Evolutionary conservation across 2,888 invertebrate genomes (phyloP), one percentile per base, ranked within the genome.

Genomic region (Lampropteryx suffumata): DNA sequence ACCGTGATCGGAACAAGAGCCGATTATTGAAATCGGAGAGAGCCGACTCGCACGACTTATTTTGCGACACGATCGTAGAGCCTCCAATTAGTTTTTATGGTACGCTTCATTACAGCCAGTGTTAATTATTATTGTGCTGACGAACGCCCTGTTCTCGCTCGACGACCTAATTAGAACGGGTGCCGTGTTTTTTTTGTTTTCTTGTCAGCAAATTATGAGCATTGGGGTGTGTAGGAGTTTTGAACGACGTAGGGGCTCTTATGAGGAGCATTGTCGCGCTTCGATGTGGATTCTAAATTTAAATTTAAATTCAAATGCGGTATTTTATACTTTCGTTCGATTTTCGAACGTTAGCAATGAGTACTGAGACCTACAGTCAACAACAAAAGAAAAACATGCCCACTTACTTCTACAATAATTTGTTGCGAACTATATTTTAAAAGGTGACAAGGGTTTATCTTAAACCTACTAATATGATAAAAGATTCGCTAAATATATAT

Each of bases 91-190:
- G 88, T 89, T 89, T 90, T 90, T 87, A 88, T 82, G 74, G 76
- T 73, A 76, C 78, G 87, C 84, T 88, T 87, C 86, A 89, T 90
- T 89, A 88, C 86, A 82, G 77, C 75, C 85, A 82, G 86, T 87
- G 87, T 87, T 89, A 87, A 88, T 88, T 88, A 88, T 88, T 87
- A 86, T 87, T 85, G 86, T 84, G 85, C 84, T 83, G 81, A 84
- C 84, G 85, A 86, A 84, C 81, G 81, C 84, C 81, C 79, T 80
- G 80, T 82, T 82, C 83, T 82, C 84, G 84, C 82, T 86, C 84
- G 77, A 84, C 85, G 84, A 87, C 86, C 86, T 88, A 88, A 88
- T 89, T 88, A 87, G 84, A 81, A 79, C 80, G 77, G 71, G 78
- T 71, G 76, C 69, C 65, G 70, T 62, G 74, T 77, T 79, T 84